Evolutionary conservation across 2,888 invertebrate genomes (phyloP), one percentile per base, ranked within the genome.

Genomic region (Xylophagus ater): DNA sequence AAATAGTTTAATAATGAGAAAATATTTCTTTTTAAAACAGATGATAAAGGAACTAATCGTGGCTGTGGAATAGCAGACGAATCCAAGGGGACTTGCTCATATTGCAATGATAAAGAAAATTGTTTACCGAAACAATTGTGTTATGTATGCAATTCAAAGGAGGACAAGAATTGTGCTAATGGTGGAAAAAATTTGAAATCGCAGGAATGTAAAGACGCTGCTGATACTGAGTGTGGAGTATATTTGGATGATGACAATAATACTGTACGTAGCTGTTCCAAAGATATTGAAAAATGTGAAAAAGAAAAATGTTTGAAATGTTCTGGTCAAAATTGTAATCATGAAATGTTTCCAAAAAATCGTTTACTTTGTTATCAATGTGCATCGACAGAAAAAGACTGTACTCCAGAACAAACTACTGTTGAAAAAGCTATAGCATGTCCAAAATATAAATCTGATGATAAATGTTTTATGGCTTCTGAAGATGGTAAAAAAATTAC

Each of bases 291-390:
- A 12, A 33, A 31, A 5, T 30, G 41, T 8, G 37, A 42, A 15
- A 24, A 14, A 4, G 39, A 39, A n/a, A 41, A 12, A 12, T 54
- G 53, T 15, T 25, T 41, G 5, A 21, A 13, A 2, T 54, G 52
- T 32, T 4, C 8, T 0, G 38, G 26, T 0, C 10, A 20, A 2
- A 39, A 41, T 10, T 56, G 57, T 25, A 57, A 57, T 31, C 37
- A 32, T 4, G 53, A 47, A 2, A 35, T 52, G 9, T 52, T 49
- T 10, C 55, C 53, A 8, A 10, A 24, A 2, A 37, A 48, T 9
- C 51, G 52, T 31, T 30, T 34, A 1, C 36, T n/a, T 1, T 57
- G 57, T 34, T 49, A 47, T 25, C 51, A 55, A 25, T 54, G 53
- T 34, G 37, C n/a, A 21, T 24, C n/a, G 2, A 13, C 34, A 3